Evolutionary conservation across 2,113 vertebrate species (phyloP).

Genomic region (Leiothrix lutea): DNA sequence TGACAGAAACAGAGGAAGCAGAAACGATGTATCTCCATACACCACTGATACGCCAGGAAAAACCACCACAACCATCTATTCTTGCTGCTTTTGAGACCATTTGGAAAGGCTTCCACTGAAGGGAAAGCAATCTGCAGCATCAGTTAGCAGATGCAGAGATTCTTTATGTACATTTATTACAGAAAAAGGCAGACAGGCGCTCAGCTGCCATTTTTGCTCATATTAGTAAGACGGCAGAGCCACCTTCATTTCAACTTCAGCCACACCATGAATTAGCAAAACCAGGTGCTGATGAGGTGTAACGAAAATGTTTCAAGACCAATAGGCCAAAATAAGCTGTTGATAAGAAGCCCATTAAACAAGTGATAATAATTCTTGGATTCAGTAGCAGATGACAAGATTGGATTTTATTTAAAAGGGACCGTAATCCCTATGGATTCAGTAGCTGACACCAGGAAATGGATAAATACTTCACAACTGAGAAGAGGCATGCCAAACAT

Average conservation of each 20-base stretch:
- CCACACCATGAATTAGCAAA: neutral
- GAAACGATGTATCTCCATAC: neutral
- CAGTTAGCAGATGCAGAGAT: constrained; percentile 1
- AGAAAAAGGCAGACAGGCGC: neutral
- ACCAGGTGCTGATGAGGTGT: neutral
- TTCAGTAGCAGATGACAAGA: neutral
- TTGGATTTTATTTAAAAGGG: neutral
- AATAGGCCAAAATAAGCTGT: neutral
- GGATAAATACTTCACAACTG: constrained; percentile 7
- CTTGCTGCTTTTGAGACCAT: neutral
- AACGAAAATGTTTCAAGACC: neutral
- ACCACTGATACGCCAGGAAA: neutral
- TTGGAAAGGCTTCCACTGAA: neutral
- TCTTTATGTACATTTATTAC: neutral
- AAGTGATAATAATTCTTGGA: neutral
- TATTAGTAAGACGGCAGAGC: neutral
- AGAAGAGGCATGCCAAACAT: neutral
- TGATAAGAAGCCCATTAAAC: neutral
- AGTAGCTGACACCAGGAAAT: constrained; percentile 10
- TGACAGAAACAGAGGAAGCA: constrained; percentile 1
- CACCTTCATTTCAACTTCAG: neutral
- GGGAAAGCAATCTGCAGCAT: neutral
- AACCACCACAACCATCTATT: neutral
- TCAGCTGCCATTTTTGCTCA: neutral
- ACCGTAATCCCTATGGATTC: neutral